Base-by-base conservation (phyloP, 2,113 vertebrate species). In the Synodontis membranacea region DNA sequence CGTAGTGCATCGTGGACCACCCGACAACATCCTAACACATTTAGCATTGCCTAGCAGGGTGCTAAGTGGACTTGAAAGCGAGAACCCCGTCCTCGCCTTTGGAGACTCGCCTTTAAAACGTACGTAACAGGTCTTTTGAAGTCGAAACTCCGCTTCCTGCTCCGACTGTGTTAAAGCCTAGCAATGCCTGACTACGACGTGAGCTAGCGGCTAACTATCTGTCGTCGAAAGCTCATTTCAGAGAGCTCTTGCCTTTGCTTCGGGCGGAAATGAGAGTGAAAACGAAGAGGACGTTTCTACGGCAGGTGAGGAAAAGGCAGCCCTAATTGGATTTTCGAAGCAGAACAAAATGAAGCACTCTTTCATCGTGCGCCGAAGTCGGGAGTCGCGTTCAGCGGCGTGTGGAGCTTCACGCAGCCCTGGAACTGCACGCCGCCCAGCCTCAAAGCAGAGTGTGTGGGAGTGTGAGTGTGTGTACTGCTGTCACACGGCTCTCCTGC, bases 311-410 rank as follows among this genome's bases (percentile, higher is more conserved):
- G 74, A 48, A 80, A 83, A 44, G 78, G 42, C 62, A 28, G 64
- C 81, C 78, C 82, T 86, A 89, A 89, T 89, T 89, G 88, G 88
- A 84, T 89, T 89, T 86, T 80, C 74, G 37, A 81, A n/a, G 64
- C 52, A 80, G 76, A 84, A 86, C 62, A 79, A 88, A 88, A 86
- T 39, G 80, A 78, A 54, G 66, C 23, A 52, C 74, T 70, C 84
- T 86, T 78, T 79, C 75, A 83, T 72, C 50, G 80, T 72, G 54
- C 46, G 81, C 72, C 39, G 50, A 75, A 68, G 48, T 39, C 28
- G 84, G 76, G 85, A 85, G 84, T 44, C 9, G 64, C 52, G 88
- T 80, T 86, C 81, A 54, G 52, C 72, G 21, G 80, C 62, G 70
- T 50, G 72, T 81, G 17, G 23, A 88, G 88, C 72, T 86, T 83